phyloP scores from a whole-genome alignment of 2,888 invertebrate genomes.

The Odontothrips loti region DNA sequence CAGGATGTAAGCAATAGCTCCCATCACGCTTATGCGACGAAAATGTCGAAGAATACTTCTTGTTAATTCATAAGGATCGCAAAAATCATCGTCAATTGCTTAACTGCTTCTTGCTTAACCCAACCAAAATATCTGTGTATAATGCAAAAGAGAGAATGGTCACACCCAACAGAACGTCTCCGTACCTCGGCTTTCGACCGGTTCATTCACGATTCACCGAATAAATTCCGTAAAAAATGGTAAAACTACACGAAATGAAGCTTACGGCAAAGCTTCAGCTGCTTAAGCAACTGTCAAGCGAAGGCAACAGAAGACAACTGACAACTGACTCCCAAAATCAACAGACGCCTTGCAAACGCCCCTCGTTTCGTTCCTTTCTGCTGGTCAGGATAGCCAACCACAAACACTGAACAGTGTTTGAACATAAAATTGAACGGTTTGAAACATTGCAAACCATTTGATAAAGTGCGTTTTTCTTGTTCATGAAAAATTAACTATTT shows the following conservation, averaged over 20 bases:
- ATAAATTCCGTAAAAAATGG: not conserved
- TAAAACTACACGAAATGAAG: not conserved
- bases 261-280: not conserved
- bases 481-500: too few species aligned
- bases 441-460: too few species aligned
- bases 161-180: not conserved
- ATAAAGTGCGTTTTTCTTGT: too few species aligned
- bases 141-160: not conserved
- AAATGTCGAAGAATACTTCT: not conserved
- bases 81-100: not conserved
- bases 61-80: not conserved
- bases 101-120: not conserved
- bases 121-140: not conserved
- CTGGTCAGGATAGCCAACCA: not conserved
- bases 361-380: not conserved
- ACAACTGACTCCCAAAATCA: not conserved
- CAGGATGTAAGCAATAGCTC: not conserved
- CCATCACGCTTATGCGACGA: not conserved
- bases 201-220: not conserved
- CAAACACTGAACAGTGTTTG: too few species aligned
- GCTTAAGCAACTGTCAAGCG: not conserved
- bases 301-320: constrained; percentile 1
- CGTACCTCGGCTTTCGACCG: not conserved
- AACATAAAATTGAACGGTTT: too few species aligned
- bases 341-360: not conserved